Base-by-base conservation (phyloP, 2,888 invertebrate genomes). In the Drosophila borealis region DNA sequence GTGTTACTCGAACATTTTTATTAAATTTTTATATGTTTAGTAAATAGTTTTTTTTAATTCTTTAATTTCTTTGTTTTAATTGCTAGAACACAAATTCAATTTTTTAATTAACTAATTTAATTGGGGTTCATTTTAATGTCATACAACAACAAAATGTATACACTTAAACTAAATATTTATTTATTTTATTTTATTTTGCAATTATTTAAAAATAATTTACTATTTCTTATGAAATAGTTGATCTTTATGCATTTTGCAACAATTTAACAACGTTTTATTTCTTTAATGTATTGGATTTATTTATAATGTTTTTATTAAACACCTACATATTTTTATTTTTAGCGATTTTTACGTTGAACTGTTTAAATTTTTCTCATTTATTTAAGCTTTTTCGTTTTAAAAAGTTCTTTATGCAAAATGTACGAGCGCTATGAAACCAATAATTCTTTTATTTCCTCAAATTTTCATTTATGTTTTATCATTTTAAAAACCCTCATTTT, bases 371-470 rank as follows among this genome's bases (percentile, higher is more conserved):
- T 60, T 50, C 55, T 70, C 70, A 75, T 75, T 85, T 71, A 77
- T 82, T 89, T 83, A 83, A 82, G 82, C 89, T 76, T 75, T 80
- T 71, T 17, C 6, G 3, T 70, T 74, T 78, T 80, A 2, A 29
- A 29, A 29, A 29, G 29, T 29, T 74, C 80, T 78, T 82, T 75
- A 81, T 90, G 90, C 90, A 90, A 91, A 91, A 91, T 90, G 91
- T 92, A 92, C 92, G 92, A 92, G 92, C 92, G 90, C 92, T 92
- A 92, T 92, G 92, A 92, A 92, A 92, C 92, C 92, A 92, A 92
- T 92, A 92, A 92, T 86, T 88, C 84, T 89, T 56, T 80, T 74
- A 70, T 73, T 69, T 82, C 63, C 10, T 61, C 48, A 78, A 86
- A 67, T 81, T 84, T 84, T 84, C 73, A 70, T 70, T 50, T 71